Percentiles rank a stretch among this genome's conserved stretches.
Evolutionary conservation across 1,140 invertebrate genomes (phyloP).

Genomic region (Streblospio benedicti): DNA sequence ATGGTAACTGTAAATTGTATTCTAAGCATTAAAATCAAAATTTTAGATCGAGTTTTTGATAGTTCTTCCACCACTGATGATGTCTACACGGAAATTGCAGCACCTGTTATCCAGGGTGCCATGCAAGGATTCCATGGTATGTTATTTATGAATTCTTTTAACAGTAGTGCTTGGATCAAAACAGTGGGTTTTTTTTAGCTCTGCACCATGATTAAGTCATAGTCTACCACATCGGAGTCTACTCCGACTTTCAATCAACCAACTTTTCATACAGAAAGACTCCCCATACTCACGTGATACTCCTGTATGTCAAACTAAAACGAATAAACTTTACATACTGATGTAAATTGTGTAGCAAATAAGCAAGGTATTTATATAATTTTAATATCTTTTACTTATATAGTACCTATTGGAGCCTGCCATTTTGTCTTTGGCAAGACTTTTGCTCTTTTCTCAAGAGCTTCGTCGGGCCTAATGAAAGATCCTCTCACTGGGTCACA

Average conservation of each 20-base stretch:
- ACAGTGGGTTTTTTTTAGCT: background rate
- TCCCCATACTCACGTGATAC: no score
- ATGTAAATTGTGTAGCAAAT: no score
- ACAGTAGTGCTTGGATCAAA: background rate
- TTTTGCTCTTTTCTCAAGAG: no score
- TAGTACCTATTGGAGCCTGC: background rate
- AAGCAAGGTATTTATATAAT: background rate
- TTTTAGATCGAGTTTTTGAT: slow-evolving; percentile 36
- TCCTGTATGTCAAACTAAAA: no score
- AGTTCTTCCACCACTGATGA: slow-evolving; percentile 24
- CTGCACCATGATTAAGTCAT: background rate
- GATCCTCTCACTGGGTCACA: no score
- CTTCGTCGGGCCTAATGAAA: no score
- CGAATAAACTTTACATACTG: no score
- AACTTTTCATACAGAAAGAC: no score
- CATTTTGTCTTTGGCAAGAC: no score
- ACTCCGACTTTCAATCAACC: no score
- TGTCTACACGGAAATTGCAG: slow-evolving; percentile 28
- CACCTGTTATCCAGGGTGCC: slow-evolving; percentile 28
- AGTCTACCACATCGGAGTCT: no score
- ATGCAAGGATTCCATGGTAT: slow-evolving; percentile 35
- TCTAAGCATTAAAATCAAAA: background rate
- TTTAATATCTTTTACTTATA: background rate
- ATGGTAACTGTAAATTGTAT: background rate
- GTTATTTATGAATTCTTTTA: background rate